phyloP scores from a whole-genome alignment of 1,140 invertebrate species.

The Cotesia chilonis region DNA sequence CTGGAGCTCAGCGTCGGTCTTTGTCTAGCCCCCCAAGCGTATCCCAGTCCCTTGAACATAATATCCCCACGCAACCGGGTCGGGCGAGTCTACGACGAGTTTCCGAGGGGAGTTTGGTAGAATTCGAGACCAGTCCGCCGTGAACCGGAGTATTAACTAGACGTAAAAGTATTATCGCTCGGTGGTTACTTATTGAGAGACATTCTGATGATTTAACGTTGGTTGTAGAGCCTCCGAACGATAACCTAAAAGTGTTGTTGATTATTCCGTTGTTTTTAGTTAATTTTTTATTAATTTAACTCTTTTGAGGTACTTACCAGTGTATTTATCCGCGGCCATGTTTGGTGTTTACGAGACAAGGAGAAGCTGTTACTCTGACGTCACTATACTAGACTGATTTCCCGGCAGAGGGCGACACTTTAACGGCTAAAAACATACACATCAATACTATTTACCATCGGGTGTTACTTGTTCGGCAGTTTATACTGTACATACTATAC shows the following conservation, averaged over 20 bases:
- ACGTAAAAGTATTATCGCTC: conserved; percentile 45
- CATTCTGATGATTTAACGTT: neutral
- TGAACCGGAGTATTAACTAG: conserved; percentile 62
- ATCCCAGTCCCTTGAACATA: conserved; percentile 19
- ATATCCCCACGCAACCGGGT: conserved; percentile 45
- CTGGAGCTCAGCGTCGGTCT: conserved; percentile 39
- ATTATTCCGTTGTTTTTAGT: too few relatives aligned
- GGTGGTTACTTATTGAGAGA: neutral
- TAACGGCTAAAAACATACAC: neutral
- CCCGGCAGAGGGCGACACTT: conserved; percentile 47
- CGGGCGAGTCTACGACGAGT: conserved; percentile 63
- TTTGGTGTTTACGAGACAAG: conserved; percentile 66
- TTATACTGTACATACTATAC: neutral
- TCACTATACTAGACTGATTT: conserved; percentile 51
- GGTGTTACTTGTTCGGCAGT: neutral
- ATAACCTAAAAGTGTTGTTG: too few relatives aligned
- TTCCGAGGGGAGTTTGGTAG: conserved; percentile 60
- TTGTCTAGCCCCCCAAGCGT: conserved; percentile 37
- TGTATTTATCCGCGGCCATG: conserved; percentile 53
- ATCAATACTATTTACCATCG: neutral
- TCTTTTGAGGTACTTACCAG: too few relatives aligned
- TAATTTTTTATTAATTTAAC: too few relatives aligned
- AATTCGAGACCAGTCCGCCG: conserved; percentile 62
- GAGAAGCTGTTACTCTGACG: conserved; percentile 58
- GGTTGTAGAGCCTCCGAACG: neutral